Percentiles rank a stretch among this genome's conserved stretches.
These are phyloP conservation scores for Cybosia mesomella DNA, from an alignment of 2,888 invertebrate genomes.

Conservation along the genomic window DNA sequence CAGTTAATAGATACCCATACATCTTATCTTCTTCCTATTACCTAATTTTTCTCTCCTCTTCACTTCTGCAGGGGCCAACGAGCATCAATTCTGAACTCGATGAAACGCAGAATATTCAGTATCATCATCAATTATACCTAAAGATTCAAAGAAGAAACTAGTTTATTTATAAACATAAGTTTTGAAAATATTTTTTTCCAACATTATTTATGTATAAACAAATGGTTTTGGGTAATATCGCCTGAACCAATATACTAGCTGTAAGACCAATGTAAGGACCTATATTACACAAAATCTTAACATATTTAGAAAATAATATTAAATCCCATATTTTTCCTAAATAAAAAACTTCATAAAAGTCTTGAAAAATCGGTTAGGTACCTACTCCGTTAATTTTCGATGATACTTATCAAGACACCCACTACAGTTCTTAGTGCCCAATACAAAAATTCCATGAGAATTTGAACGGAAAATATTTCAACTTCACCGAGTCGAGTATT, in stretches of 20 bases:
- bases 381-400: neutral
- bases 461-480: constrained; percentile 4
- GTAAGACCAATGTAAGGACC: too few relatives aligned
- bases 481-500: constrained; percentile 25
- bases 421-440: neutral
- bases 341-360: neutral
- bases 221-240: too few relatives aligned
- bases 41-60: neutral
- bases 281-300: too few relatives aligned
- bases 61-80: neutral
- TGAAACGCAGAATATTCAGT: neutral
- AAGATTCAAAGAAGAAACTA: too few relatives aligned
- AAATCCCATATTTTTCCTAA: neutral
- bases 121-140: neutral
- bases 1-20: neutral
- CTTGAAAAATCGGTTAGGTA: neutral
- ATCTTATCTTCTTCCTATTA: neutral
- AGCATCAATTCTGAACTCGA: neutral
- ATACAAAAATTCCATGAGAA: neutral
- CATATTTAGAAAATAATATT: neutral
- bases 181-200: too few relatives aligned
- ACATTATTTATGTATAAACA: too few relatives aligned
- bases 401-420: neutral
- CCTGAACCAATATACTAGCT: too few relatives aligned
- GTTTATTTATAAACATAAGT: too few relatives aligned